phyloP scores from a whole-genome alignment of 2,888 invertebrate genomes.

The Willowsia nigromaculata region DNA sequence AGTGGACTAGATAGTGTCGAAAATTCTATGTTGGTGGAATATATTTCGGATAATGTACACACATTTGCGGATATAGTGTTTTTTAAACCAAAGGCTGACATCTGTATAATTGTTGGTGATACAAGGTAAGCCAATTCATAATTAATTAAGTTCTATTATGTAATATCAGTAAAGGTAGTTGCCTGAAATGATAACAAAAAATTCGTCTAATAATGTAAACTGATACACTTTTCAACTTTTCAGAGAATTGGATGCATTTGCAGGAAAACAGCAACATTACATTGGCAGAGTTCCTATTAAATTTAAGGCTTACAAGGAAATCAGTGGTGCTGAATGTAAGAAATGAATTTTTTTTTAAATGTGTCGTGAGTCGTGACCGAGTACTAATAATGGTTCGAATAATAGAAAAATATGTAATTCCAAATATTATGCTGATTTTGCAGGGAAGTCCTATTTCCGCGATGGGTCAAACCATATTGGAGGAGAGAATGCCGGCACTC shows the following conservation, averaged over 20 bases:
- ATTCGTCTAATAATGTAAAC: not conserved
- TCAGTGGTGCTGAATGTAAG: not conserved
- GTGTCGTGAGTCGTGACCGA: too few relatives aligned
- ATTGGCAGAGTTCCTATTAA: not conserved
- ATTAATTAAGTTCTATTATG: too few relatives aligned
- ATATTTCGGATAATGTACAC: not conserved
- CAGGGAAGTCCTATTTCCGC: not conserved
- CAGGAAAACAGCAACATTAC: not conserved
- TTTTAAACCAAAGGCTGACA: not conserved
- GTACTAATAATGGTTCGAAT: too few relatives aligned
- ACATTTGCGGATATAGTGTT: not conserved
- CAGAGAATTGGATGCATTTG: not conserved
- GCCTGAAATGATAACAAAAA: too few relatives aligned
- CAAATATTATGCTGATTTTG: too few relatives aligned
- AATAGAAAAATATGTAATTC: too few relatives aligned
- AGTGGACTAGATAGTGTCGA: not conserved
- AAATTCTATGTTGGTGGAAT: constrained; percentile 6
- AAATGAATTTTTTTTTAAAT: not conserved
- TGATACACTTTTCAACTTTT: not conserved
- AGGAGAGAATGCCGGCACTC: too few relatives aligned
- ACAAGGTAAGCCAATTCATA: not conserved
- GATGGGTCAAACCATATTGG: too few relatives aligned
- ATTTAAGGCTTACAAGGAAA: not conserved
- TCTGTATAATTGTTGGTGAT: constrained; percentile 1
- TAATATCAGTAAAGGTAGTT: too few relatives aligned